These are phyloP conservation scores for Agapetus fuscipes DNA, from an alignment of 2,888 invertebrate species.

Conservation along the genomic window DNA sequence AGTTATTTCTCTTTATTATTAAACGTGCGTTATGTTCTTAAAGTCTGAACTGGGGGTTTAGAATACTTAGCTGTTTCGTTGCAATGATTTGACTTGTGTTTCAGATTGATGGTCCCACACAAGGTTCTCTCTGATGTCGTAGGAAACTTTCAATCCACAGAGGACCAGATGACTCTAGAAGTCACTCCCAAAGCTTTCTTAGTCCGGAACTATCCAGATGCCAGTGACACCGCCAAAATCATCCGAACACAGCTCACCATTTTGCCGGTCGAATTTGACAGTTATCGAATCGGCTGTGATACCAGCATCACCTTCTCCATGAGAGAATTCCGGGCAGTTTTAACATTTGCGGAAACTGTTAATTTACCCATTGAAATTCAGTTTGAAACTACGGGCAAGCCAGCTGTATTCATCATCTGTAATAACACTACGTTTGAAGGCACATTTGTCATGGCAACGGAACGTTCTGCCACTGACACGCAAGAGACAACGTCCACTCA, in stretches of 20 bases:
- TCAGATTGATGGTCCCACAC: constrained; percentile 50
- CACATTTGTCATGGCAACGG: constrained; percentile 70
- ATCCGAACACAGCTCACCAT: constrained; percentile 71
- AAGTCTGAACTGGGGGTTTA: too few relatives aligned
- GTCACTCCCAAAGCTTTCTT: constrained; percentile 52
- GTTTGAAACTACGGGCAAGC: constrained; percentile 72
- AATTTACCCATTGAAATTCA: constrained; percentile 57
- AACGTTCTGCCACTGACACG: constrained; percentile 45
- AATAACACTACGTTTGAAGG: constrained; percentile 67
- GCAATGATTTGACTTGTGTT: too few relatives aligned
- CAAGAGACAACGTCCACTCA: constrained; percentile 33
- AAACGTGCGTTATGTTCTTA: too few relatives aligned
- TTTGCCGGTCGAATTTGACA: constrained; percentile 62
- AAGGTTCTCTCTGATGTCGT: constrained; percentile 64
- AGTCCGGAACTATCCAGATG: constrained; percentile 71
- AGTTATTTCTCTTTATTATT: too few relatives aligned
- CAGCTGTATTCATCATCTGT: constrained; percentile 64
- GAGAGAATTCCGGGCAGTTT: constrained; percentile 72
- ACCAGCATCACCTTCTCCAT: constrained; percentile 75
- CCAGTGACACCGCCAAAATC: constrained; percentile 53
- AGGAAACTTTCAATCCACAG: constrained; percentile 67
- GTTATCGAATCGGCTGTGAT: constrained; percentile 52
- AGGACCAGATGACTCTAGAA: constrained; percentile 75
- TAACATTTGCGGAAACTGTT: constrained; percentile 69
- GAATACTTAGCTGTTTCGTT: too few relatives aligned